Evolutionary conservation across 2,797 vertebrate species (phyloP).

Genomic region (Myoxocephalus aenaeus): DNA sequence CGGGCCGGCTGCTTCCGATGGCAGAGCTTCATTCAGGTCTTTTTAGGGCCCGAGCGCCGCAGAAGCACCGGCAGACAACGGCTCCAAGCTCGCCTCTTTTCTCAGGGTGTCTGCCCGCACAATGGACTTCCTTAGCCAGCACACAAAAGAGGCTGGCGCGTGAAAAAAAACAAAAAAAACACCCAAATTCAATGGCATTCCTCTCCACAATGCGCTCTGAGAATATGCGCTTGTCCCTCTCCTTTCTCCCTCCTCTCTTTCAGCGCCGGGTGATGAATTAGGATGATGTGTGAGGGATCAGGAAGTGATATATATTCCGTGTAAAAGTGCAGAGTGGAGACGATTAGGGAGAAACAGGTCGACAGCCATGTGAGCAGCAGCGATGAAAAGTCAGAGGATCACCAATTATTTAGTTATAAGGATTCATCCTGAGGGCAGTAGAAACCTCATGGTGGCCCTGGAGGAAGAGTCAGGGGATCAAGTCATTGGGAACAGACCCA

Average conservation of each 20-base stretch:
- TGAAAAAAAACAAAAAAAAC: constrained; percentile 71
- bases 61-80: constrained; percentile 82
- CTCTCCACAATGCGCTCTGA: constrained; percentile 76
- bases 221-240: constrained; percentile 74
- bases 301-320: constrained; percentile 45
- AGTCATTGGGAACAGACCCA: background rate
- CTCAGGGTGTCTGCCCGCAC: constrained; percentile 83
- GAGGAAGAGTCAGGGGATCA: no score
- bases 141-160: constrained; percentile 82
- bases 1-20: constrained; percentile 81
- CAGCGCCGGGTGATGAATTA: constrained; percentile 54
- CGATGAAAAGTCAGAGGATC: background rate
- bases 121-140: constrained; percentile 83
- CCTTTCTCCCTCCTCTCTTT: constrained; percentile 36
- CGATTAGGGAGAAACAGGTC: background rate
- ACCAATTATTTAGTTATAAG: background rate
- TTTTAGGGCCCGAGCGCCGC: constrained; percentile 62
- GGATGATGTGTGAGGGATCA: constrained; percentile 54
- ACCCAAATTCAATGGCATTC: constrained; percentile 86
- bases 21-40: constrained; percentile 78
- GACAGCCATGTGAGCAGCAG: background rate
- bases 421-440: background rate
- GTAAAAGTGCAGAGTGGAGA: background rate
- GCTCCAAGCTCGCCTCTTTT: constrained; percentile 81
- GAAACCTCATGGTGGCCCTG: background rate